Conservation (phyloP, 1,140 invertebrate genomes). For the Plutomurus gul region DNA sequence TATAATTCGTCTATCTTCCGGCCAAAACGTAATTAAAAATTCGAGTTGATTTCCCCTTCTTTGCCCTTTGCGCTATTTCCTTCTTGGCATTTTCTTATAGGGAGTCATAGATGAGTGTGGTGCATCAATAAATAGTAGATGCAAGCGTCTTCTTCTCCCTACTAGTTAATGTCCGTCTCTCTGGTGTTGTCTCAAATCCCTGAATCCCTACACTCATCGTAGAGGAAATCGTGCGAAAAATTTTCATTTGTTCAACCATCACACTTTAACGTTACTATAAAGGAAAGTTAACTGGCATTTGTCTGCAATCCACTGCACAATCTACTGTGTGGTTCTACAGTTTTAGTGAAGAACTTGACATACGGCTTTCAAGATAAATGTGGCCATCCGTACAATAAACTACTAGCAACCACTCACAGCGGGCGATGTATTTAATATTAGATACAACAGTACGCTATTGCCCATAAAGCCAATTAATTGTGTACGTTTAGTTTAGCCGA, state of each 20-base stretch:
- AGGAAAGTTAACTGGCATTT: neutral
- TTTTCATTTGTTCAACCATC: slow-evolving; percentile 37
- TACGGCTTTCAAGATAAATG: too few species aligned
- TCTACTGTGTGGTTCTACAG: too few species aligned
- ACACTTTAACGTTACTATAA: slow-evolving; percentile 22
- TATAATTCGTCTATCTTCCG: neutral
- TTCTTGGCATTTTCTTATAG: neutral
- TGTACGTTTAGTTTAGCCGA: neutral
- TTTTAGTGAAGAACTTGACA: too few species aligned
- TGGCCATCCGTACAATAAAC: too few species aligned
- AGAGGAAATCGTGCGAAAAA: slow-evolving; percentile 45
- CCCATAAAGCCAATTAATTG: neutral
- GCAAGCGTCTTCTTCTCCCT: slow-evolving; percentile 1
- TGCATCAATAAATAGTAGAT: too few species aligned
- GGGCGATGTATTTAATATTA: too few species aligned
- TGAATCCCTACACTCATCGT: slow-evolving; percentile 30
- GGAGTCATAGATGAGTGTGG: too few species aligned
- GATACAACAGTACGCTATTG: too few species aligned
- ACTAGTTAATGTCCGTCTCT: neutral
- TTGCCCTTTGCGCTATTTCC: neutral
- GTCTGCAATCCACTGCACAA: too few species aligned
- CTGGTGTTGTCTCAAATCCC: neutral
- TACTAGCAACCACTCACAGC: too few species aligned
- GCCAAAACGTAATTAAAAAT: slow-evolving; percentile 17
- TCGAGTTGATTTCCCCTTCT: slow-evolving; percentile 8